Base-by-base conservation (phyloP, 2,888 invertebrate genomes). In the Plusia festucae region DNA sequence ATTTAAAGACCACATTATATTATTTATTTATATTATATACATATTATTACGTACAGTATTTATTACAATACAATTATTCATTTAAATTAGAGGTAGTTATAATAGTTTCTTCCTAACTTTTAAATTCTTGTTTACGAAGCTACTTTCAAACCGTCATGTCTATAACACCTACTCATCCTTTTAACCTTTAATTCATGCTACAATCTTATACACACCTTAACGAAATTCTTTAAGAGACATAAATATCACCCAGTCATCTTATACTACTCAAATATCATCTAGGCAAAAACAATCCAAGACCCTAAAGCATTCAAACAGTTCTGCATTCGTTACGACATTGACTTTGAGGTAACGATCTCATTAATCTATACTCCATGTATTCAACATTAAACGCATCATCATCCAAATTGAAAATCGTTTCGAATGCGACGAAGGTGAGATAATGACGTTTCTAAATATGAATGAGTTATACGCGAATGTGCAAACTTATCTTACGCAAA, bases 251-350 rank as follows among this genome's bases (percentile, higher is more conserved):
- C n/a, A n/a, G n/a, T n/a, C n/a, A n/a, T n/a, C n/a, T n/a, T n/a
- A n/a, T n/a, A n/a, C n/a, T n/a, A n/a, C n/a, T n/a, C n/a, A 49
- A 55, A 30, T 62, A 8, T 5, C 16, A 44, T 7, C n/a, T 30
- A 1, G 8, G 4, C 34, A 15, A 4, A 13, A 34, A 34, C 34
- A 13, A 15, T 34, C 15, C 15, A 40, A n/a, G n/a, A 4, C 15
- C 15, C n/a, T 6, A 40, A 40, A 6, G n/a, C 40, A 40, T 40
- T 40, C 40, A 40, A 40, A 40, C n/a, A 6, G 6, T 15, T 15
- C 40, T 5, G 6, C 18, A 49, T 49, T 49, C 18, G 18, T 11
- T 9, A 49, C 18, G 46, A 20, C 46, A 49, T 49, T 49, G 46
- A 49, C 46, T 11, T 18, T 49, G 46, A 49, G 46, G 11, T 20